Evolutionary conservation across 2,113 vertebrate genomes (phyloP).

Genomic region (Collichthys lucidus): DNA sequence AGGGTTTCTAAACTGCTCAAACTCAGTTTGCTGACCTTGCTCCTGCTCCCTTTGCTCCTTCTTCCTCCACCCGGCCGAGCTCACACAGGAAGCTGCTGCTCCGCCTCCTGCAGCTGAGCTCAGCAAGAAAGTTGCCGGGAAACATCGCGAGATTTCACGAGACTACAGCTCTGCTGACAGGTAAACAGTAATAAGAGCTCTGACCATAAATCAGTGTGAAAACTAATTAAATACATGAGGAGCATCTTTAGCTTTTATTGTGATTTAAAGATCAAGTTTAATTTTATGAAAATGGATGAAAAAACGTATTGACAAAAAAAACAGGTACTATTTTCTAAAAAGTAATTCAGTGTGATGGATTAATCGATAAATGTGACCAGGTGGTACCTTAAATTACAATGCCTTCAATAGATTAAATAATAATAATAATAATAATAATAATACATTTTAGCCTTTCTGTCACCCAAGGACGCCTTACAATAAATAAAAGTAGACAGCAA

Average conservation of each 20-base stretch:
- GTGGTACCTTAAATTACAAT: too few relatives aligned
- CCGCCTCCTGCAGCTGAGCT: background rate
- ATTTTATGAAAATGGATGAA: background rate
- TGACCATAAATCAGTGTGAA: background rate
- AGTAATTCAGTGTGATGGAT: background rate
- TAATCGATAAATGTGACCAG: too few relatives aligned
- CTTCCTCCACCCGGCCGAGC: background rate
- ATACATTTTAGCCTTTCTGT: too few relatives aligned
- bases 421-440: too few relatives aligned
- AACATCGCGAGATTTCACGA: conserved; percentile 50
- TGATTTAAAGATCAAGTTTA: background rate
- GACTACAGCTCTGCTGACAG: background rate
- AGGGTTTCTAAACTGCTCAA: background rate
- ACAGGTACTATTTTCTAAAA: background rate
- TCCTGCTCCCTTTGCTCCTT: background rate
- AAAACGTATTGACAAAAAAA: background rate
- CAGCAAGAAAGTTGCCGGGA: too few relatives aligned
- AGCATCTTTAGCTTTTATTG: background rate
- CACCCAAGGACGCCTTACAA: too few relatives aligned
- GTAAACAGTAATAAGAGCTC: background rate
- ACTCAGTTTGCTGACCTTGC: conserved; percentile 49
- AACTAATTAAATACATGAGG: too few relatives aligned
- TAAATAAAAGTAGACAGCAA: too few relatives aligned
- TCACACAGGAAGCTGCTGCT: background rate
- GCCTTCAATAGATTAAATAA: too few relatives aligned